Conservation (phyloP, 2,888 invertebrate genomes). For the Thumatha senex region DNA sequence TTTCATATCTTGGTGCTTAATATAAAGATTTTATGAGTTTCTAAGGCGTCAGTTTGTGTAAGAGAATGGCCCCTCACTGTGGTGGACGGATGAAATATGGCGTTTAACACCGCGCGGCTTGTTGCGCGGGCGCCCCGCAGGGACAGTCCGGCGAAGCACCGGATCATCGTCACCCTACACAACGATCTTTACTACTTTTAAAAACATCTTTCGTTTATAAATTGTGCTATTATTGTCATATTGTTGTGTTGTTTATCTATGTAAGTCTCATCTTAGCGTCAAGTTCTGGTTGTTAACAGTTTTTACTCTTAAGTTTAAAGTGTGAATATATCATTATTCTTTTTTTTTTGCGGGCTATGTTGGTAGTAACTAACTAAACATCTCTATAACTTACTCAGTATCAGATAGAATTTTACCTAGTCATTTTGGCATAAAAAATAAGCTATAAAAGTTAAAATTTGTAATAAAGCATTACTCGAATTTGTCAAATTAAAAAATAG, state of each 20-base stretch:
- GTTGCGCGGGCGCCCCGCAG: constrained; percentile 60
- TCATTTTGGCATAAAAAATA: too few relatives aligned
- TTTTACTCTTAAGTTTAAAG: background rate
- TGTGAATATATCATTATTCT: too few relatives aligned
- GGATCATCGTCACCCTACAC: constrained; percentile 39
- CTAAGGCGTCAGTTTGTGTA: constrained; percentile 55
- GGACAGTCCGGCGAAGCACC: constrained; percentile 28
- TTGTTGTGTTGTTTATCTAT: constrained; percentile 12
- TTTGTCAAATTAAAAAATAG: too few relatives aligned
- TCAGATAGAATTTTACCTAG: too few relatives aligned
- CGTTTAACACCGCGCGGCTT: constrained; percentile 77
- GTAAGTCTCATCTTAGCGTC: background rate
- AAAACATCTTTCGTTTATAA: constrained; percentile 26
- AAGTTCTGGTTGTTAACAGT: too few relatives aligned
- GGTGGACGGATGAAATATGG: constrained; percentile 73
- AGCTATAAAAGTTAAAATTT: too few relatives aligned
- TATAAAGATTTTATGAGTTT: constrained; percentile 63
- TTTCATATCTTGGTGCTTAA: constrained; percentile 49
- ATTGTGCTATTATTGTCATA: constrained; percentile 16
- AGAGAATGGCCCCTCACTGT: constrained; percentile 66
- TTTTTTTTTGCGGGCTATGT: too few relatives aligned
- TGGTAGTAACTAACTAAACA: too few relatives aligned
- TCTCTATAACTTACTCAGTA: too few relatives aligned
- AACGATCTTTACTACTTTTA: constrained; percentile 24
- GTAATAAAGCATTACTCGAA: too few relatives aligned